phyloP scores from a whole-genome alignment of 92 coral and sea anemone genomes.

The Palythoa heliodiscus region DNA sequence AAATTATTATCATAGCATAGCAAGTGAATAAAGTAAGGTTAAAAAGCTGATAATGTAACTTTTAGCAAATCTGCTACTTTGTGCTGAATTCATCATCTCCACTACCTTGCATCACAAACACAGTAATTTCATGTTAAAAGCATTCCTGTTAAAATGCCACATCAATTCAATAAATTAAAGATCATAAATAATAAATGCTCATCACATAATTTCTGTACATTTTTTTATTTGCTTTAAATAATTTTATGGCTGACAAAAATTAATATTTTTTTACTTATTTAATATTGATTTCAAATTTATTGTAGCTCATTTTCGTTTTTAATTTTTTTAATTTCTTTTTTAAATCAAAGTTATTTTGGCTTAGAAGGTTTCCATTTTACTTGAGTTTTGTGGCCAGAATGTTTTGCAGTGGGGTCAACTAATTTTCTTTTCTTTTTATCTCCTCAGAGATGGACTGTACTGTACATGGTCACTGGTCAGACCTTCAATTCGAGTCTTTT shows the following conservation, averaged over 20 bases:
- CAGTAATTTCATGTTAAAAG: neutral
- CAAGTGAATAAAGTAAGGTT: no score
- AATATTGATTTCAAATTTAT: neutral
- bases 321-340: neutral
- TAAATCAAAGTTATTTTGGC: neutral
- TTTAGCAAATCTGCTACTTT: neutral
- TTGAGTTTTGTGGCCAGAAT: neutral
- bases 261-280: neutral
- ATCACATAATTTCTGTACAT: neutral
- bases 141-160: neutral
- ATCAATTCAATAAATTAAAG: no score
- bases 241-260: neutral
- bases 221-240: neutral
- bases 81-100: neutral
- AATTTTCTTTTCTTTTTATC: slow-evolving; percentile 40
- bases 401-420: neutral
- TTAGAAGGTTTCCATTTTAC: neutral
- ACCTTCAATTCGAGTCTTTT: neutral
- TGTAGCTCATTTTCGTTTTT: neutral
- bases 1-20: no score
- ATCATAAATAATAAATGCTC: no score
- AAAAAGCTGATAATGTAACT: neutral
- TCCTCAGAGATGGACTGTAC: slow-evolving; percentile 44
- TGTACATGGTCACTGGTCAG: slow-evolving; percentile 33
- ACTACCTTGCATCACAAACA: neutral